phyloP scores from a whole-genome alignment of 2,888 invertebrate genomes.

The Andricus curvator region DNA sequence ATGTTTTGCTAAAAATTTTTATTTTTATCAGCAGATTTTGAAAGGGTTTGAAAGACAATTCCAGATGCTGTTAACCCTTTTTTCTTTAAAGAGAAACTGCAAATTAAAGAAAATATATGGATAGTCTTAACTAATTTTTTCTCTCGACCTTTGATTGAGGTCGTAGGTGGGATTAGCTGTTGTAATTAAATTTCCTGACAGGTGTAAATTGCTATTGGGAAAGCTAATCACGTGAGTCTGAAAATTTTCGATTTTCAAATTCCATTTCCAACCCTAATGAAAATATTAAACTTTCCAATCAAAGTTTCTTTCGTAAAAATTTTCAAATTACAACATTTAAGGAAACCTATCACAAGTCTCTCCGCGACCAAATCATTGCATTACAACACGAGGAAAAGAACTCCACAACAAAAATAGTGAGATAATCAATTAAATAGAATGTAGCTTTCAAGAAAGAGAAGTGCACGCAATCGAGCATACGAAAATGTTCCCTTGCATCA shows the following conservation, averaged over 20 bases:
- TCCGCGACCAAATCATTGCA: background rate
- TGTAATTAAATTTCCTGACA: background rate
- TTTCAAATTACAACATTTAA: background rate
- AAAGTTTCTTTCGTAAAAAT: background rate
- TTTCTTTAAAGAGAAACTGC: background rate
- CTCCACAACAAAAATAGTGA: background rate
- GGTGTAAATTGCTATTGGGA: background rate
- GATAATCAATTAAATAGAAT: background rate
- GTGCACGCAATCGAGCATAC: background rate
- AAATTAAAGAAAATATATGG: background rate
- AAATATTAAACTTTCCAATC: background rate
- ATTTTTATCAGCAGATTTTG: too few relatives aligned
- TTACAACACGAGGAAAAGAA: background rate
- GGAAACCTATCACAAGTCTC: background rate
- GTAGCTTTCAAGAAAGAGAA: constrained; percentile 2
- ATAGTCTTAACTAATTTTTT: background rate
- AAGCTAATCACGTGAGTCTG: background rate
- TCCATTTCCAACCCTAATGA: background rate
- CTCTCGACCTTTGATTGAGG: background rate
- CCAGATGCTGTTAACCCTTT: background rate
- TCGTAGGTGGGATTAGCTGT: background rate
- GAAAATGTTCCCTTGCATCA: constrained; percentile 23
- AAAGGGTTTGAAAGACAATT: background rate
- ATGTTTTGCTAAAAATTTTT: too few relatives aligned
- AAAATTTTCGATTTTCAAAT: background rate